phyloP scores from a whole-genome alignment of 2,113 vertebrate genomes.

The Istiophorus platypterus region DNA sequence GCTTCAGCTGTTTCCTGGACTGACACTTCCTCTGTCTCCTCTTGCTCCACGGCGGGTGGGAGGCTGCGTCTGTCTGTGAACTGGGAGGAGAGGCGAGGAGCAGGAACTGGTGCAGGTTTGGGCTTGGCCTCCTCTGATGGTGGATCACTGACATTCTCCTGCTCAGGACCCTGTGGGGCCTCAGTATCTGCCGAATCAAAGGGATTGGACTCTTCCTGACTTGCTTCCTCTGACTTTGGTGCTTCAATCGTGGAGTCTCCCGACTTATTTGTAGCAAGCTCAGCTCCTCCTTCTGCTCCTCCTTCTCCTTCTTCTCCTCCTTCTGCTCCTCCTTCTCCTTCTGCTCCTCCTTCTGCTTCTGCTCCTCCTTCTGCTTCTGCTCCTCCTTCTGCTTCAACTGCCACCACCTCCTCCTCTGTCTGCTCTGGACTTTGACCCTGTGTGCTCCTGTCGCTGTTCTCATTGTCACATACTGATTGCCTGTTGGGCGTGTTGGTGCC shows the following conservation, averaged over 20 bases:
- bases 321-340: conserved; percentile 10
- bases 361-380: background rate
- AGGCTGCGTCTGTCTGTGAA: conserved; percentile 11
- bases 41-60: background rate
- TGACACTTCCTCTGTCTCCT: conserved; percentile 17
- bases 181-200: conserved; percentile 39
- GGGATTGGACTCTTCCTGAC: conserved; percentile 40
- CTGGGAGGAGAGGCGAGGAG: conserved; percentile 69
- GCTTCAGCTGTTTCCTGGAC: conserved; percentile 4
- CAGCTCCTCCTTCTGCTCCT: conserved; percentile 16
- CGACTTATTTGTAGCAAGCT: conserved; percentile 23
- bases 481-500: conserved; percentile 65
- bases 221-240: conserved; percentile 22
- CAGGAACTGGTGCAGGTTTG: conserved; percentile 65
- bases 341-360: conserved; percentile 17
- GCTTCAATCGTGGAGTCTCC: conserved; percentile 61
- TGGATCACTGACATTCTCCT: conserved; percentile 15
- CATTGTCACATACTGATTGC: conserved; percentile 54
- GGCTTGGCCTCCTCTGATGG: conserved; percentile 23
- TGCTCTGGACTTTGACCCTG: conserved; percentile 37
- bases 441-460: conserved; percentile 33
- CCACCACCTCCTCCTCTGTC: background rate
- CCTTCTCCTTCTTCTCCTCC: background rate
- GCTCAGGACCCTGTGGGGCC: conserved; percentile 17
- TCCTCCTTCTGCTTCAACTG: background rate